Conservation (phyloP, 1,140 invertebrate genomes). For the Brachionus paranguensis region DNA sequence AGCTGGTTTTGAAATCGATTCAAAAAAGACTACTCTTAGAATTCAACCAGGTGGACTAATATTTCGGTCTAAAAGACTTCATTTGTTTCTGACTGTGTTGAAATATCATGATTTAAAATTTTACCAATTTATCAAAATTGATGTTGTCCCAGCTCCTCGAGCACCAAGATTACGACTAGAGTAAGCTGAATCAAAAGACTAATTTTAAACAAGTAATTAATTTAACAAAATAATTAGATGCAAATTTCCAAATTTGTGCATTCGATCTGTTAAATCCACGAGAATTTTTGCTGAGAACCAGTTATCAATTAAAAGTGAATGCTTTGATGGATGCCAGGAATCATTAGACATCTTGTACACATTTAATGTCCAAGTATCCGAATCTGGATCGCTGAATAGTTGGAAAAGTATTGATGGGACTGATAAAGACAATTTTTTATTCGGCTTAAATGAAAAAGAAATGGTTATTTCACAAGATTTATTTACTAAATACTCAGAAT, state of each 20-base stretch:
- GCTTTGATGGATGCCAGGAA: conserved; percentile 4
- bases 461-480: neutral
- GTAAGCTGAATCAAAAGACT: neutral
- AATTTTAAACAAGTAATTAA: neutral
- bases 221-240: neutral
- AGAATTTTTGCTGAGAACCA: neutral
- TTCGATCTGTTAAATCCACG: neutral
- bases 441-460: neutral
- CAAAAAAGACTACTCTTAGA: neutral
- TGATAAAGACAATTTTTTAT: neutral
- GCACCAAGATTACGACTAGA: neutral
- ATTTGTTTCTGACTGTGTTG: neutral
- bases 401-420: too few species aligned
- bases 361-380: neutral
- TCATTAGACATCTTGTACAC: neutral
- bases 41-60: neutral
- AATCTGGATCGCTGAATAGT: neutral
- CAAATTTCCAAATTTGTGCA: neutral
- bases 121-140: neutral
- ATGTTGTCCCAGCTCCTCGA: neutral
- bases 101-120: neutral
- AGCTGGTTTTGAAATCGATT: neutral
- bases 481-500: neutral
- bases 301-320: neutral
- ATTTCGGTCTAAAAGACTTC: neutral